A percentile compares a stretch with the other conserved stretches of the same genome.
Evolutionary conservation across 2,113 vertebrate genomes (phyloP).

Genomic region (Oryzias javanicus): DNA sequence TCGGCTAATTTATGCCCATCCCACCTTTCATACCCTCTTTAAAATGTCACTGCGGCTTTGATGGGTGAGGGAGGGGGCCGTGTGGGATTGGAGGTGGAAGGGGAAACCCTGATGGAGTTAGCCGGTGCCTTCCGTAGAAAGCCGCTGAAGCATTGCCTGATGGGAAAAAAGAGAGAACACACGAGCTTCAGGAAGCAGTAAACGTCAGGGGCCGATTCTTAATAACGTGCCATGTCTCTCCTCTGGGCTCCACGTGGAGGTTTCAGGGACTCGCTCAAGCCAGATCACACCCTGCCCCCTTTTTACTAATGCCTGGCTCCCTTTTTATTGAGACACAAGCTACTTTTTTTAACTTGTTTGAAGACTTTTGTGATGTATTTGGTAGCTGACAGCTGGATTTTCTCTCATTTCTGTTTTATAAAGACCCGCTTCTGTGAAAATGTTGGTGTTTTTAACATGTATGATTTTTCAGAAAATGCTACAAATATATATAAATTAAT

Average conservation of each 20-base stretch:
- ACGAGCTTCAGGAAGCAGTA: slow-evolving; percentile 62
- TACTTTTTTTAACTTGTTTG: not conserved
- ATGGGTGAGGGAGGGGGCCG: slow-evolving; percentile 21
- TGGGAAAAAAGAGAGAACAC: slow-evolving; percentile 46
- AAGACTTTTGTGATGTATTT: too few species aligned
- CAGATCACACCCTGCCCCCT: slow-evolving; percentile 25
- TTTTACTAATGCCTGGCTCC: not conserved
- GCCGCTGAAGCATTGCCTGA: slow-evolving; percentile 58
- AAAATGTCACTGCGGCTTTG: slow-evolving; percentile 47
- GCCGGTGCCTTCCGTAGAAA: slow-evolving; percentile 31
- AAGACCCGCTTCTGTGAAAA: too few species aligned
- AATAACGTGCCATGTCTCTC: slow-evolving; percentile 39
- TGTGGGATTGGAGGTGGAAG: slow-evolving; percentile 2
- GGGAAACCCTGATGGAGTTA: slow-evolving; percentile 36
- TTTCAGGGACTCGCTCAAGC: slow-evolving; percentile 24
- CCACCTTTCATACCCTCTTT: slow-evolving; percentile 51
- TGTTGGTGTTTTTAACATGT: too few species aligned
- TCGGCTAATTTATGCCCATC: slow-evolving; percentile 59
- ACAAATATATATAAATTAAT: too few species aligned
- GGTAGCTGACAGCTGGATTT: not conserved
- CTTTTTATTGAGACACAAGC: not conserved
- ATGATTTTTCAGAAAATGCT: too few species aligned
- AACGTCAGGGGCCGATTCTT: slow-evolving; percentile 65
- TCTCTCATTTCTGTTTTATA: too few species aligned
- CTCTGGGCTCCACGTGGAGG: slow-evolving; percentile 21